Evolutionary conservation across 2,113 vertebrate species (phyloP).

Genomic region (Mobula birostris): DNA sequence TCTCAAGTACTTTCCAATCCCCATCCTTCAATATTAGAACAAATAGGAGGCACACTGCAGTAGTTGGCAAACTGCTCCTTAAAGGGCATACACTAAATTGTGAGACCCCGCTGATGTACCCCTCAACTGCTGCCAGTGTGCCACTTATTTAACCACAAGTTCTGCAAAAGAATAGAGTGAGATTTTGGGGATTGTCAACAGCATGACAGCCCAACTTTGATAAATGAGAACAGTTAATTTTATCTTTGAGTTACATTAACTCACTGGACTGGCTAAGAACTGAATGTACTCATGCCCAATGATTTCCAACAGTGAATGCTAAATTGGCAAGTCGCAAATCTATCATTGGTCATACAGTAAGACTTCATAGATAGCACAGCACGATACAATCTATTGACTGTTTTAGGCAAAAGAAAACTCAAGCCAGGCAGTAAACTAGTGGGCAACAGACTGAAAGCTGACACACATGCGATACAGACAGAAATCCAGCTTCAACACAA

Average conservation of each 20-base stretch:
- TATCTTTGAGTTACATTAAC: background rate
- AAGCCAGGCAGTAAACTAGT: slow-evolving; percentile 16
- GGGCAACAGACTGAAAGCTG: slow-evolving; percentile 15
- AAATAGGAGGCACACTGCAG: background rate
- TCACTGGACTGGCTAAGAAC: background rate
- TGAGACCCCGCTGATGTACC: background rate
- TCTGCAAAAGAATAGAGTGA: background rate
- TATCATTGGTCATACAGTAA: slow-evolving; percentile 4
- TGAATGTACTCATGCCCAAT: background rate
- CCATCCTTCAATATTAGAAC: background rate
- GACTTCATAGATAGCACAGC: background rate
- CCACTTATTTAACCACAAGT: background rate
- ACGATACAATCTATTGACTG: background rate
- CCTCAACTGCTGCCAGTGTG: background rate
- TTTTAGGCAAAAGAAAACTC: background rate
- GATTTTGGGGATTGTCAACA: background rate
- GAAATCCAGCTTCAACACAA: slow-evolving; percentile 37
- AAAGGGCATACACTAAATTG: background rate
- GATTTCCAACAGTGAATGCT: background rate
- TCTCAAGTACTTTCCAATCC: background rate
- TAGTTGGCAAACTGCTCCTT: background rate
- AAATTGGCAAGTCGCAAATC: background rate
- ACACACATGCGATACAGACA: slow-evolving; percentile 29
- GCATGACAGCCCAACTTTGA: background rate
- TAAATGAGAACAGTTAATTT: background rate